Evolutionary conservation across 2,797 vertebrate genomes (phyloP).

Genomic region (Hapalemur alaotrensis): DNA sequence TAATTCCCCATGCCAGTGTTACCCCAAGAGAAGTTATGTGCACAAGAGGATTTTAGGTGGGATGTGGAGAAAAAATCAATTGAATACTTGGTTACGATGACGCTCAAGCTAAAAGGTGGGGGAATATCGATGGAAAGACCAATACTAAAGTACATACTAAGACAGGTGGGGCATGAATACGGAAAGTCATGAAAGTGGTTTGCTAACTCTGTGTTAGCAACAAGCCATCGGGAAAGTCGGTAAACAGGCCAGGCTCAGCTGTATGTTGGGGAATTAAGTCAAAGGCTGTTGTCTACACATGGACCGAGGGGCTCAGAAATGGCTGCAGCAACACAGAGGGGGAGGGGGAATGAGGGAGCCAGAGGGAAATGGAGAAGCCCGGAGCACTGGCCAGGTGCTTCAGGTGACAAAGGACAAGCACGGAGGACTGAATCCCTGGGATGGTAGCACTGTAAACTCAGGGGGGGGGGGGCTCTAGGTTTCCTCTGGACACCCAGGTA

Average conservation of each 20-base stretch:
- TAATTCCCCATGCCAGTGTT: slow-evolving; percentile 4
- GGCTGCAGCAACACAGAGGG: not conserved
- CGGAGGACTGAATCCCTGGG: not conserved
- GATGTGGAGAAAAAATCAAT: not conserved
- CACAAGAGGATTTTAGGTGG: slow-evolving; percentile 18
- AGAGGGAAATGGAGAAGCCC: not conserved
- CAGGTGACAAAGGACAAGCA: not conserved
- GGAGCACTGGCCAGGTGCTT: not conserved
- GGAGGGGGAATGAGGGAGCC: not conserved
- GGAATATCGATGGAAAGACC: not conserved
- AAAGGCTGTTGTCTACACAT: not conserved
- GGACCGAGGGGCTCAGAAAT: not conserved
- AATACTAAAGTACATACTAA: not conserved
- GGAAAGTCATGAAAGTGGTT: not conserved
- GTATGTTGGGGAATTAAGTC: not conserved
- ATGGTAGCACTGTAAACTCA: not conserved
- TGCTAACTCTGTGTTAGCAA: not conserved
- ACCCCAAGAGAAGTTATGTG: not conserved
- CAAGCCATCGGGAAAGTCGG: not conserved
- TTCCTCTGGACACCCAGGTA: not conserved
- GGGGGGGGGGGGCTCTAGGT: not conserved
- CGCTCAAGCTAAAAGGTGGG: not conserved
- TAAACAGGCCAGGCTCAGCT: not conserved
- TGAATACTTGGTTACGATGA: slow-evolving; percentile 38
- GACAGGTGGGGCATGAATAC: not conserved